phyloP scores from a whole-genome alignment of 2,113 vertebrate species.

The Irena cyanogastra region DNA sequence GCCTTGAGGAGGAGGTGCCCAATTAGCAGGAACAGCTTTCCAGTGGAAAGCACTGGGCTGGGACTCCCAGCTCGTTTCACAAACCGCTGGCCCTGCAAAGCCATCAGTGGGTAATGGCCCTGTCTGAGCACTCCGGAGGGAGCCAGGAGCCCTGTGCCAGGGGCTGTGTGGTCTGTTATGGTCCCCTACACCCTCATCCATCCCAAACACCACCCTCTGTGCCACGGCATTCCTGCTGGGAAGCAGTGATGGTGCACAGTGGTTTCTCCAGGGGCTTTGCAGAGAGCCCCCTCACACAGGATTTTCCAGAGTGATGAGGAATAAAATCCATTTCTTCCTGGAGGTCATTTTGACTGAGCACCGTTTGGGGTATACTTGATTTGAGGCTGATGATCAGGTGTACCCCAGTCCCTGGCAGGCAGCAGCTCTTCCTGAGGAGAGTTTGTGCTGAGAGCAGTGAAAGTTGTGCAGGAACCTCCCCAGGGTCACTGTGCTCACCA shows the following conservation, averaged over 20 bases:
- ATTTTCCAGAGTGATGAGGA: neutral
- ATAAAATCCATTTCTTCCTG: neutral
- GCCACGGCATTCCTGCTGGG: neutral
- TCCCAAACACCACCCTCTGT: neutral
- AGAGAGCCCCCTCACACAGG: accelerated
- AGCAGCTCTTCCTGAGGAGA: neutral
- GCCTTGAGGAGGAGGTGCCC: neutral
- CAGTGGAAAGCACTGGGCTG: neutral
- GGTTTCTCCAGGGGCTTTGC: accelerated
- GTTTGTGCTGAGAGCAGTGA: neutral
- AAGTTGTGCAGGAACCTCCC: neutral
- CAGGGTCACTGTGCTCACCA: accelerated
- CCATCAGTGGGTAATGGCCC: neutral
- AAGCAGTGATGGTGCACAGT: accelerated
- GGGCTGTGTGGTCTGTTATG: neutral
- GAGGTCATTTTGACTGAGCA: accelerated
- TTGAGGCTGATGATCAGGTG: neutral
- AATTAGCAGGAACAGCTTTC: neutral
- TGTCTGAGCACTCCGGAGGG: neutral
- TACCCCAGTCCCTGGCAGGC: neutral
- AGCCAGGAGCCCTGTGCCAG: neutral
- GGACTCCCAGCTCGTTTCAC: conserved; percentile 12
- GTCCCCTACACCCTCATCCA: neutral
- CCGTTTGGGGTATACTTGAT: neutral
- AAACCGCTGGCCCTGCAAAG: neutral